These are phyloP conservation scores for Dorcus hopei DNA, from an alignment of 2,888 invertebrate genomes.

Conservation along the genomic window DNA sequence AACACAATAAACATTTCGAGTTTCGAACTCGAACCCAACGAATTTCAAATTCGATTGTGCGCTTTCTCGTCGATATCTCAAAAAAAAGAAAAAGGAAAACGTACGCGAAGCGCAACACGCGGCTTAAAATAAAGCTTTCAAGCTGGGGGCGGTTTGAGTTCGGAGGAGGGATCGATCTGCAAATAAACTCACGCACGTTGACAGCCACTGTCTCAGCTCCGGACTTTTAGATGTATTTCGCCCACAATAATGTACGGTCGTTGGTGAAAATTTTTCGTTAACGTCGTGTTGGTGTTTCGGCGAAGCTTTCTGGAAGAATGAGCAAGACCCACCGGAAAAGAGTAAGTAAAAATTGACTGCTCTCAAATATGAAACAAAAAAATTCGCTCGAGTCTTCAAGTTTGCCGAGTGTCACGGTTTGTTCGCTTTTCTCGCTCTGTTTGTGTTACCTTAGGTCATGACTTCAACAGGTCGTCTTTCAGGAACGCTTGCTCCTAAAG, in stretches of 20 bases:
- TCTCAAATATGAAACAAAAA: too few relatives aligned
- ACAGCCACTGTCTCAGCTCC: slow-evolving; percentile 6
- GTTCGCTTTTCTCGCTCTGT: too few relatives aligned
- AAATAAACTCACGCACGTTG: slow-evolving; percentile 12
- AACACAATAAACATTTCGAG: not conserved
- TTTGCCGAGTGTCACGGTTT: too few relatives aligned
- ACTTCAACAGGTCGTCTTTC: too few relatives aligned
- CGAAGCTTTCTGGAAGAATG: not conserved
- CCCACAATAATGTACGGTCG: not conserved
- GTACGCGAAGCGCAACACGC: not conserved
- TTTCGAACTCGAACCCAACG: not conserved
- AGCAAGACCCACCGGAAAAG: slow-evolving; percentile 19
- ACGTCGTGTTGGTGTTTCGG: not conserved
- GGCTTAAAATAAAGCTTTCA: slow-evolving; percentile 7
- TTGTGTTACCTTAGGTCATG: too few relatives aligned
- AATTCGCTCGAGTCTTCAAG: too few relatives aligned
- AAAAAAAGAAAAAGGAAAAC: not conserved
- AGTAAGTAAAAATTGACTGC: slow-evolving; percentile 5
- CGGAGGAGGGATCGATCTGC: slow-evolving; percentile 6
- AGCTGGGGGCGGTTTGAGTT: not conserved
- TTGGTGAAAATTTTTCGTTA: slow-evolving; percentile 1
- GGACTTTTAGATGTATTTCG: not conserved
- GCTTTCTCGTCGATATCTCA: too few relatives aligned
- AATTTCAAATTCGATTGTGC: too few relatives aligned
- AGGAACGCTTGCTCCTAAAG: too few relatives aligned